Evolutionary conservation across 2,113 vertebrate genomes (phyloP).

Genomic region (Trogon melanurus): DNA sequence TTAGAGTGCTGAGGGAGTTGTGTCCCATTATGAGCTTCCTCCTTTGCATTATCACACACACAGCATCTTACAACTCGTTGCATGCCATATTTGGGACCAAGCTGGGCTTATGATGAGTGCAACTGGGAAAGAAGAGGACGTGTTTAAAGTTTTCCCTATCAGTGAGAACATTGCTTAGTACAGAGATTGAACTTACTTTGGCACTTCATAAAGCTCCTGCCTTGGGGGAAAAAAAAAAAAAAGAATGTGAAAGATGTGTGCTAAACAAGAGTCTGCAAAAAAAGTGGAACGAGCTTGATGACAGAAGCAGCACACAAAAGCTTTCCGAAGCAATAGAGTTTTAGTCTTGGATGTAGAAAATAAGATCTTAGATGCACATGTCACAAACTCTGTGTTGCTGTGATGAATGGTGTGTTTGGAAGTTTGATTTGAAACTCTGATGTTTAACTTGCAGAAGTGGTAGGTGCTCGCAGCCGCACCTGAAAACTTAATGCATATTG

Average conservation of each 20-base stretch:
- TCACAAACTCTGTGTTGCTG: background rate
- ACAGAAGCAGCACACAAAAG: background rate
- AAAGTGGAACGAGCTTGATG: background rate
- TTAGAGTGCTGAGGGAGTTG: background rate
- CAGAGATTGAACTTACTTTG: background rate
- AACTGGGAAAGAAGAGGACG: background rate
- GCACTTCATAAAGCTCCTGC: background rate
- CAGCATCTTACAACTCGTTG: background rate
- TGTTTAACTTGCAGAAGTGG: background rate
- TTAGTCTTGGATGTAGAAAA: background rate
- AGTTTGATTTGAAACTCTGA: background rate
- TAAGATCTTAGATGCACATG: background rate
- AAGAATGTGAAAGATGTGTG: background rate
- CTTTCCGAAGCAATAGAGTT: background rate
- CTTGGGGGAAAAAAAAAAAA: background rate
- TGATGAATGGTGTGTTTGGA: background rate
- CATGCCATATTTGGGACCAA: background rate
- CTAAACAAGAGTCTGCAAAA: background rate
- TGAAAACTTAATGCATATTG: background rate
- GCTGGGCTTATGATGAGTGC: background rate
- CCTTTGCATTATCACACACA: rapidly evolving
- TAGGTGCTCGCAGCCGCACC: background rate
- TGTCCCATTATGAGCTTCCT: background rate
- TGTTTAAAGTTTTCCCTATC: background rate
- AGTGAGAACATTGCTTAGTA: background rate